Evolutionary conservation across 2,888 invertebrate genomes (phyloP).

Genomic region (Acrobasis consociella): DNA sequence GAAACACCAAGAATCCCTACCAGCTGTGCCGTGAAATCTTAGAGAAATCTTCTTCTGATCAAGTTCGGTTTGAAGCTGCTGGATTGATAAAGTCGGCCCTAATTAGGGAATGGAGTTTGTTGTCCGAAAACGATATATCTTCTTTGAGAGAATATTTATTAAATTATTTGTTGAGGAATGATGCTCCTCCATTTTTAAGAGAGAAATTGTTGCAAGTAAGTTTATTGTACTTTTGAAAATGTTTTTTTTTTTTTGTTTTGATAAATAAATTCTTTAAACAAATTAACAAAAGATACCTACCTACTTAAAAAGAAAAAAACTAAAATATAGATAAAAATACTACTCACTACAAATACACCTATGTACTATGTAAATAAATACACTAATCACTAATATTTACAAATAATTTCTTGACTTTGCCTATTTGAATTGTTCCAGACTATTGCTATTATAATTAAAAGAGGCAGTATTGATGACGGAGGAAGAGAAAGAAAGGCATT

Average conservation of each 20-base stretch:
- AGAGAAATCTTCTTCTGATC: conserved; percentile 87
- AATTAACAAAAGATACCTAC: too few relatives aligned
- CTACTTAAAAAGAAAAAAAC: too few relatives aligned
- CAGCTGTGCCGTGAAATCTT: conserved; percentile 90
- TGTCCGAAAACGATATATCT: conserved; percentile 86
- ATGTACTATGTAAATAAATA: too few relatives aligned
- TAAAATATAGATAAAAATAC: too few relatives aligned
- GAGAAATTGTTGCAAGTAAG: conserved; percentile 87
- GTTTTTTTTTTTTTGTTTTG: too few relatives aligned
- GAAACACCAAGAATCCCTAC: conserved; percentile 92
- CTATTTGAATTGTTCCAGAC: conserved; percentile 73
- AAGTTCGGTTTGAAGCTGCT: conserved; percentile 94
- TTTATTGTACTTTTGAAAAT: conserved; percentile 11
- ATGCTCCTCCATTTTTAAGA: conserved; percentile 88
- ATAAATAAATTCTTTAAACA: too few relatives aligned
- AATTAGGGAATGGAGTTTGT: conserved; percentile 91
- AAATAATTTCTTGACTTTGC: too few relatives aligned
- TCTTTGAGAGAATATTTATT: conserved; percentile 90
- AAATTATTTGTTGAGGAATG: conserved; percentile 88
- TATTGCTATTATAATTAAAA: conserved; percentile 94
- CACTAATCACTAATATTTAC: too few relatives aligned
- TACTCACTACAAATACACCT: too few relatives aligned
- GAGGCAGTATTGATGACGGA: conserved; percentile 89
- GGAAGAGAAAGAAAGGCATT: conserved; percentile 86
- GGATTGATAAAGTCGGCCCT: conserved; percentile 91